Base-by-base conservation (phyloP, 1,140 invertebrate species). In the Myzus persicae region DNA sequence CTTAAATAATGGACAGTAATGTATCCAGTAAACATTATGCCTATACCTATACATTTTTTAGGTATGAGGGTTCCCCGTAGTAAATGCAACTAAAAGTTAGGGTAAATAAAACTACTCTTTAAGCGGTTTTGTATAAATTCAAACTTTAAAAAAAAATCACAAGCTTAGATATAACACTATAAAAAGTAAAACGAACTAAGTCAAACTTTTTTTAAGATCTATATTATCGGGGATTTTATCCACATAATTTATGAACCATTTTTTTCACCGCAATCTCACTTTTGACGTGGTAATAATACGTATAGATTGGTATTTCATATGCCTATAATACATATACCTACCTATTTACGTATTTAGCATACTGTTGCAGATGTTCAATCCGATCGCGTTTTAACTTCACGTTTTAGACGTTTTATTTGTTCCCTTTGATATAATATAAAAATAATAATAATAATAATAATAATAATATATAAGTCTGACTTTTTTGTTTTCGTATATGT, bases 41-140 rank as follows among this genome's bases (percentile, higher is more conserved):
- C 24, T 26, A 26, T n/a, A 76, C 20, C 20, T 48, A 48, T 48
- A 20, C 46, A n/a, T 1, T 76, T 11, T 5, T 18, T 31, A 76
- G 59, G 59, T 76, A 76, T 76, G 31, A 76, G 2, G 40, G 40
- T 7, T 8, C 20, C 7, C 22, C 6, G 22, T 42, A 87, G 20
- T 44, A n/a, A 42, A n/a, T 44, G 42, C 26, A 42, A 46, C 38
- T 87, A 42, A 44, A 87, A 44, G 42, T 87, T 24, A 24, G 38
- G 18, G 81, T 87, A 46, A 87, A 44, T 46, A 42, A 87, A 87
- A 31, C 84, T 87, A 87, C 42, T 87, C 46, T 85, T 46, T 42
- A 42, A 87, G 84, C 22, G 1, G 48, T 26, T 87, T 87, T 38
- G 46, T 88, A 24, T 36, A 51, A 38, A 51, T 38, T 51, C 9